Evolutionary conservation across 2,888 invertebrate genomes (phyloP).

Genomic region (Pollenia amentaria): DNA sequence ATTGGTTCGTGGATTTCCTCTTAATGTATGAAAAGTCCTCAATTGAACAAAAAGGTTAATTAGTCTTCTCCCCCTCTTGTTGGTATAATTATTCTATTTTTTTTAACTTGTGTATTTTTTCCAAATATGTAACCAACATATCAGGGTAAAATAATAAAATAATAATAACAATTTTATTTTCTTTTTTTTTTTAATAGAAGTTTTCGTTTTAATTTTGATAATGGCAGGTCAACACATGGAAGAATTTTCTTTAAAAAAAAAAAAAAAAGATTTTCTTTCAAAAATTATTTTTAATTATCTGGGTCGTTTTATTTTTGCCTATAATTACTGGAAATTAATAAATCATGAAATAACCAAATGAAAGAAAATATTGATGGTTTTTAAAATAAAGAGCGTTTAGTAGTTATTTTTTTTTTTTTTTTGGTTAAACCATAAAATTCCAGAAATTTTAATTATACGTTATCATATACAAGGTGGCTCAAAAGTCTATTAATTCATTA

Average conservation of each 20-base stretch:
- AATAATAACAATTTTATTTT: constrained; percentile 3
- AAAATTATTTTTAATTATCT: constrained; percentile 37
- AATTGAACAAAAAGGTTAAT: constrained; percentile 69
- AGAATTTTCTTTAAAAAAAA: not conserved
- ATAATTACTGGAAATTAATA: constrained; percentile 37
- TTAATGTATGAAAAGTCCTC: constrained; percentile 42
- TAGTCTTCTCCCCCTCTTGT: constrained; percentile 52
- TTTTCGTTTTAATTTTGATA: constrained; percentile 6
- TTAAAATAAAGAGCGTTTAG: too few relatives aligned
- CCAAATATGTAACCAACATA: constrained; percentile 37
- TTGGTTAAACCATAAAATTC: too few relatives aligned
- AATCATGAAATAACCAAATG: not conserved
- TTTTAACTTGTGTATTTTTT: constrained; percentile 1
- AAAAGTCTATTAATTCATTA: too few relatives aligned
- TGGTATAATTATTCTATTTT: not conserved
- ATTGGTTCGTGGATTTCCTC: constrained; percentile 24
- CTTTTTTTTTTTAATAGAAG: not conserved
- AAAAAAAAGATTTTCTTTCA: constrained; percentile 6
- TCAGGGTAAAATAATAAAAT: constrained; percentile 57
- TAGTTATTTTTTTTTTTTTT: too few relatives aligned
- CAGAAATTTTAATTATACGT: too few relatives aligned
- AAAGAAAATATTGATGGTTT: not conserved
- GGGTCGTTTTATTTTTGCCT: not conserved
- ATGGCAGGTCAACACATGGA: not conserved
- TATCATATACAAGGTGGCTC: too few relatives aligned